phyloP scores from a whole-genome alignment of 1,140 invertebrate species.

The Lysiphlebus fabarum region DNA sequence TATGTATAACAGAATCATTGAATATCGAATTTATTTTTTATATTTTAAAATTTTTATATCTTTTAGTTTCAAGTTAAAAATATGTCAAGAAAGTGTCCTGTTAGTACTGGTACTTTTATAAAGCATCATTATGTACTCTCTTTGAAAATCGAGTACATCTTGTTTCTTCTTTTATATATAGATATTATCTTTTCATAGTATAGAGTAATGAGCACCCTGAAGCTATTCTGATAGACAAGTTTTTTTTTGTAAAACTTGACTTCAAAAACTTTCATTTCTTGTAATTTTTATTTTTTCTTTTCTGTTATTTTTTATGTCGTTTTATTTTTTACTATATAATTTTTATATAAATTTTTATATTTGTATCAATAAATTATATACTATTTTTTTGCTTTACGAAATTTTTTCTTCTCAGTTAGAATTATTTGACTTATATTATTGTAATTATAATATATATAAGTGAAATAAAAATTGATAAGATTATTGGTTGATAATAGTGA shows the following conservation, averaged over 20 bases:
- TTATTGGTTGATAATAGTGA: no score
- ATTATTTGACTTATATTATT: no score
- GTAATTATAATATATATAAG: no score
- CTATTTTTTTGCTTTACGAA: constrained; percentile 4
- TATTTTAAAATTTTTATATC: no score
- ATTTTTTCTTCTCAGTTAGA: no score
- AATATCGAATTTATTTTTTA: no score
- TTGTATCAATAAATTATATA: not conserved
- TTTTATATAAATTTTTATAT: no score
- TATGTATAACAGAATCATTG: no score
- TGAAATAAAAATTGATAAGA: no score
- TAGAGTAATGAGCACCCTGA: constrained; percentile 6
- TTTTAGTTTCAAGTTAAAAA: not conserved
- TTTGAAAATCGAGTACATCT: constrained; percentile 5
- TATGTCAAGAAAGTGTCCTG: not conserved
- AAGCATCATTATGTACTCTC: constrained; percentile 12
- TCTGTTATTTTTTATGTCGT: not conserved
- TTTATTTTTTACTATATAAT: not conserved
- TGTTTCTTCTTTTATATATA: not conserved
- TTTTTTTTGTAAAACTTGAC: not conserved
- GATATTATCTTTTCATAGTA: not conserved
- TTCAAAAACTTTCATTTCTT: not conserved
- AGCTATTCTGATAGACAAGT: not conserved
- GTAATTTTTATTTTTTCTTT: not conserved
- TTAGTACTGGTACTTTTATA: constrained; percentile 4